Percentiles rank a stretch among this genome's conserved stretches.
Conservation (phyloP, 2,113 vertebrate genomes). For the Setophaga kirtlandii region DNA sequence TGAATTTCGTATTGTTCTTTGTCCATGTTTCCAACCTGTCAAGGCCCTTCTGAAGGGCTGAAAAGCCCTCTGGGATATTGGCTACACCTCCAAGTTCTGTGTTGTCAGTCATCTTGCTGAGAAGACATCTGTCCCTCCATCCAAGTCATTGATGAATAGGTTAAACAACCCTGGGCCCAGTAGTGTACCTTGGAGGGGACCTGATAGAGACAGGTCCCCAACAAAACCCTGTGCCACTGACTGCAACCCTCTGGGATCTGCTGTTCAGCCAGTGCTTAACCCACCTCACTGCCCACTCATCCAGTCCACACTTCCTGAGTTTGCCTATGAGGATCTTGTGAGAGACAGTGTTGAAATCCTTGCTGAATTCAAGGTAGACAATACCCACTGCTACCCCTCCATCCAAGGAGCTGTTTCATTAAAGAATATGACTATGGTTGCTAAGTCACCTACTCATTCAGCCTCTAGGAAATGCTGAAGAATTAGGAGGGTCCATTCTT, state of each 20-base stretch:
- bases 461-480: not conserved
- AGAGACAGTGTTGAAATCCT: accelerated
- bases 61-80: not conserved
- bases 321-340: not conserved
- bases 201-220: not conserved
- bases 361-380: not conserved
- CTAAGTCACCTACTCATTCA: not conserved
- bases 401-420: not conserved
- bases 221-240: not conserved
- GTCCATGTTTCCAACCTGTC: not conserved
- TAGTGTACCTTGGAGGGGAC: not conserved
- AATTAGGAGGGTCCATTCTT: not conserved
- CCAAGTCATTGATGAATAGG: not conserved
- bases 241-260: not conserved
- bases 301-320: not conserved
- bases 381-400: not conserved
- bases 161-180: not conserved
- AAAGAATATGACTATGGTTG: not conserved
- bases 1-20: not conserved
- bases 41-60: not conserved
- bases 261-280: not conserved
- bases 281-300: not conserved
- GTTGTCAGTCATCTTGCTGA: not conserved
- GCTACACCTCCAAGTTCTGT: not conserved
- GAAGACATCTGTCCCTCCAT: not conserved